Conservation (phyloP, 2,113 vertebrate genomes). For the Eublepharis macularius region DNA sequence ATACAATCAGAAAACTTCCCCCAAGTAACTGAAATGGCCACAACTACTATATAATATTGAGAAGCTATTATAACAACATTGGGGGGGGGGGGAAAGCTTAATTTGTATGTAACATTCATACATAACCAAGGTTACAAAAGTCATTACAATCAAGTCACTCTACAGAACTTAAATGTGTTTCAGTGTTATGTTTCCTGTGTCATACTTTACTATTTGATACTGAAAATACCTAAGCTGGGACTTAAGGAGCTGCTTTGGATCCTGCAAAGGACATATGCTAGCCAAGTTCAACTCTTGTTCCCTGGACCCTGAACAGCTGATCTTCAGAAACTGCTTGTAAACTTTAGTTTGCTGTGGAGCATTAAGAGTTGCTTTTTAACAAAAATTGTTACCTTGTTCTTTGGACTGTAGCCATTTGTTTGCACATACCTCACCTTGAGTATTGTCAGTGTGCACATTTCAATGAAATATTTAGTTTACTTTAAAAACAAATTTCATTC, state of each 20-base stretch:
- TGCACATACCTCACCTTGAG: too few relatives aligned
- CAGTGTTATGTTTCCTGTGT: neutral
- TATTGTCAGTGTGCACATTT: neutral
- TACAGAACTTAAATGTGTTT: neutral
- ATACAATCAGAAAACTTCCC: too few relatives aligned
- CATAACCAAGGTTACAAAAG: neutral
- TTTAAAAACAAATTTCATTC: neutral
- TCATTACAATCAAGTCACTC: neutral
- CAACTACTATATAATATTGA: too few relatives aligned
- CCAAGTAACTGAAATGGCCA: too few relatives aligned
- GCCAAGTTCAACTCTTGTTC: neutral
- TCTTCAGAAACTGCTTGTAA: neutral
- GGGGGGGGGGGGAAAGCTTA: too few relatives aligned
- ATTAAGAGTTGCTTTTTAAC: neutral
- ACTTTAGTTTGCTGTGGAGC: neutral
- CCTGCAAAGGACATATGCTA: neutral
- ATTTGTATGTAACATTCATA: too few relatives aligned
- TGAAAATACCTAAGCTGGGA: neutral
- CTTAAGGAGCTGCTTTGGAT: neutral
- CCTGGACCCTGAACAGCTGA: neutral
- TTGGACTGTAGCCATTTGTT: neutral
- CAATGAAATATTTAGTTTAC: neutral
- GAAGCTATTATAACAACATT: too few relatives aligned
- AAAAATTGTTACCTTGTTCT: neutral
- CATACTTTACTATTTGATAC: neutral